Conservation (phyloP, 37 sponge, comb jelly and placozoan species). For the Axinella damicornis region DNA sequence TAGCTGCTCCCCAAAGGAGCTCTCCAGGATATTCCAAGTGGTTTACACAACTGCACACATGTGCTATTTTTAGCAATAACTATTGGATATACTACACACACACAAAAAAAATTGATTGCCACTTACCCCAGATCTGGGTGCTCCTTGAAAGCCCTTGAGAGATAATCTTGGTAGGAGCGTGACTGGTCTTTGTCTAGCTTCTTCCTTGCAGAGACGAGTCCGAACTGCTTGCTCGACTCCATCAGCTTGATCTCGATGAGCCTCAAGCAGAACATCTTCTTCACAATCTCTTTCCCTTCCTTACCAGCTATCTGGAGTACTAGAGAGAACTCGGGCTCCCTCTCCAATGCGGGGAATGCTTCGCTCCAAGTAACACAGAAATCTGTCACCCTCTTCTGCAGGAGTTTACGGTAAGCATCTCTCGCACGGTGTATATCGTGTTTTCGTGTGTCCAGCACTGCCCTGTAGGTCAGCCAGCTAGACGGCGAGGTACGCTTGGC, state of each 20-base stretch:
- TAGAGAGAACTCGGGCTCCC: slow-evolving; percentile 28
- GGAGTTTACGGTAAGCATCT: slow-evolving; percentile 44
- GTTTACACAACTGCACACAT: too few relatives aligned
- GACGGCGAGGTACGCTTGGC: background rate
- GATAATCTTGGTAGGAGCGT: slow-evolving; percentile 41
- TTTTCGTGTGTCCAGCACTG: slow-evolving; percentile 25
- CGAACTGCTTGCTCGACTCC: slow-evolving; percentile 48
- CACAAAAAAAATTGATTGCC: background rate
- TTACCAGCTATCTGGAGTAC: slow-evolving; percentile 48
- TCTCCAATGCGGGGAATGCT: slow-evolving; percentile 32
- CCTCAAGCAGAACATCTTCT: slow-evolving; percentile 72
- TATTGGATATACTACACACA: too few relatives aligned
- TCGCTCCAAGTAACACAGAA: slow-evolving; percentile 58
- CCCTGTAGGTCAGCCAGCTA: slow-evolving; percentile 33
- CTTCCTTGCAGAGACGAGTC: background rate
- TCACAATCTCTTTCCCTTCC: slow-evolving; percentile 44
- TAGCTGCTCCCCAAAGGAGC: too few relatives aligned
- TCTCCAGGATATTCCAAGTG: too few relatives aligned
- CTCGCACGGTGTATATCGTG: slow-evolving; percentile 50
- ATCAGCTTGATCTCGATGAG: slow-evolving; percentile 80
- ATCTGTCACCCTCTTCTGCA: slow-evolving; percentile 22
- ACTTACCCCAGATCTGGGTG: slow-evolving; percentile 83
- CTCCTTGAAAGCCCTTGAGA: slow-evolving; percentile 59
- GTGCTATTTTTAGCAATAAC: too few relatives aligned
- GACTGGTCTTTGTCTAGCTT: slow-evolving; percentile 38